A percentile compares a stretch with the other conserved stretches of the same genome.
Conservation (phyloP, 2,113 vertebrate genomes). For the Galbula dea region DNA sequence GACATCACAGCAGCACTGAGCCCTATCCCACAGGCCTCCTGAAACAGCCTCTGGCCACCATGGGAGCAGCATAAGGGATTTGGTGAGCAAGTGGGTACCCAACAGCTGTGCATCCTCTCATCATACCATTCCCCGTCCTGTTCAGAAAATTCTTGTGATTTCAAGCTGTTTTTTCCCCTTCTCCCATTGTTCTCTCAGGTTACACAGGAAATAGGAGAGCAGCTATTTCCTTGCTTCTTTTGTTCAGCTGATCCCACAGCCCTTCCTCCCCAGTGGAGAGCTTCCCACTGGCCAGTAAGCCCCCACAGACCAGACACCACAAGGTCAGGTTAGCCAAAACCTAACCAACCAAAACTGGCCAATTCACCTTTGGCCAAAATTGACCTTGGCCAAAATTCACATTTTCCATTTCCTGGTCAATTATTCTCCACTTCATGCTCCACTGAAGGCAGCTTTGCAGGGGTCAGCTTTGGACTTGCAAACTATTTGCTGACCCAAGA, state of each 20-base stretch:
- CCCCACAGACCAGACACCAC: neutral
- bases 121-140: neutral
- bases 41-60: neutral
- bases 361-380: no score
- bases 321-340: no score
- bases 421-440: neutral
- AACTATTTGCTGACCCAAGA: neutral
- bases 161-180: conserved; percentile 1
- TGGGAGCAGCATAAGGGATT: neutral
- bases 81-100: neutral
- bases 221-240: neutral
- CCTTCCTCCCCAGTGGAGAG: neutral
- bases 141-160: neutral
- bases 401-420: neutral
- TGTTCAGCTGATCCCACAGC: neutral
- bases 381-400: neutral
- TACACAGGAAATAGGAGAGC: neutral
- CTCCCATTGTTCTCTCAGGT: neutral
- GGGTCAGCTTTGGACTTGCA: neutral
- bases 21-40: neutral
- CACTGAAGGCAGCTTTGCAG: neutral
- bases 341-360: no score
- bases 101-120: rapidly evolving
- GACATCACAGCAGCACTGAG: neutral
- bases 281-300: neutral